Conservation (phyloP, 2,797 vertebrate genomes). For the Thamnophis elegans region DNA sequence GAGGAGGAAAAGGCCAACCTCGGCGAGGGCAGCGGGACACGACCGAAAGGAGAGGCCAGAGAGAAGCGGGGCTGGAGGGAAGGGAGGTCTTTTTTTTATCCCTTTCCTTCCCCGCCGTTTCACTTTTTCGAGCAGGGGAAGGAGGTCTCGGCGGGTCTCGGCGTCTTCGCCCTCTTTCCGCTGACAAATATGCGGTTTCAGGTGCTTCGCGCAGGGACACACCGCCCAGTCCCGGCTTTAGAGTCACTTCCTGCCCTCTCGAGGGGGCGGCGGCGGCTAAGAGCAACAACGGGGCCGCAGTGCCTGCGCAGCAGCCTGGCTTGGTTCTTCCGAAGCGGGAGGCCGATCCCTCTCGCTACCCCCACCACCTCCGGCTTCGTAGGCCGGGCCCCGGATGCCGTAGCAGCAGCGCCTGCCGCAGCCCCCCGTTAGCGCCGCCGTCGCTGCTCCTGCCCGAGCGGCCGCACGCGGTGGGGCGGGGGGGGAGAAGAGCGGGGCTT, state of each 20-base stretch:
- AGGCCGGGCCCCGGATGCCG: conserved; percentile 4
- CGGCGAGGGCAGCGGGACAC: not conserved
- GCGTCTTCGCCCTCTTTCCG: not conserved
- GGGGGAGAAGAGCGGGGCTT: not conserved
- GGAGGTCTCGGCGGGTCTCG: not conserved
- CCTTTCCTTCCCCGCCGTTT: not conserved
- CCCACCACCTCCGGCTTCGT: conserved; percentile 24
- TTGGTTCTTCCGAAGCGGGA: conserved; percentile 15
- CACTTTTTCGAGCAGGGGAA: not conserved
- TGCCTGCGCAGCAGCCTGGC: conserved; percentile 14
- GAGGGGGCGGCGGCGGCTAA: not conserved
- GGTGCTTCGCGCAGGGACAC: not conserved
- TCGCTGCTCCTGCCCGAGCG: conserved; percentile 13
- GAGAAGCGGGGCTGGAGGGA: not conserved
- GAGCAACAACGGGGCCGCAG: not conserved
- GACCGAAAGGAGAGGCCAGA: not conserved
- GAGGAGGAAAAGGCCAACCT: not conserved
- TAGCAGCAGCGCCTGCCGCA: not conserved
- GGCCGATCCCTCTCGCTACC: conserved; percentile 18
- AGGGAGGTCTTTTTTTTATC: not conserved
- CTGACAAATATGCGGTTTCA: not conserved
- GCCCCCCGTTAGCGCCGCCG: conserved; percentile 1
- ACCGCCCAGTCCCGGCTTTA: not conserved
- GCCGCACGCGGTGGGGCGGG: not conserved
- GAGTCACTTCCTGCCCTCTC: conserved; percentile 7